A percentile compares a stretch with the other conserved stretches of the same genome.
Evolutionary conservation across 2,113 vertebrate genomes (phyloP).

Genomic region (Zosterops pallidus): DNA sequence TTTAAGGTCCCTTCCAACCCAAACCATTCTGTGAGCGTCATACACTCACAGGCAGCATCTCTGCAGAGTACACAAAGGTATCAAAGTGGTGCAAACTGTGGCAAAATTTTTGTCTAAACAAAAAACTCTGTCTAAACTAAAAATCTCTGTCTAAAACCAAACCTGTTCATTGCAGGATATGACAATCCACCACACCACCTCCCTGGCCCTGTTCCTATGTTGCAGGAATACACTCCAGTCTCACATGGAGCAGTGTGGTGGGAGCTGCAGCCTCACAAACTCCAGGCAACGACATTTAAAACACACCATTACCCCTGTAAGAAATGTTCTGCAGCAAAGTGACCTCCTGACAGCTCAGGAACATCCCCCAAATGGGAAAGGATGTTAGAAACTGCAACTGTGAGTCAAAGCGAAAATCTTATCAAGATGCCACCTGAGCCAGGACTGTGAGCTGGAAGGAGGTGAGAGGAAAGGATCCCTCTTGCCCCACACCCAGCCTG

Average conservation of each 20-base stretch:
- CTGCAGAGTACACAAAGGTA: background rate
- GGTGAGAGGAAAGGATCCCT: background rate
- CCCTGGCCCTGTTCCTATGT: accelerated
- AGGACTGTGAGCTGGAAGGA: background rate
- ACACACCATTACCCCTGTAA: background rate
- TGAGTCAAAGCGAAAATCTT: background rate
- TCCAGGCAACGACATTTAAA: background rate
- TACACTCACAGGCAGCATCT: background rate
- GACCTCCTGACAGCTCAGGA: conserved; percentile 9
- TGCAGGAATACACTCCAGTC: accelerated
- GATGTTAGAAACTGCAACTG: background rate
- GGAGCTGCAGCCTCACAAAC: background rate
- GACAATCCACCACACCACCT: background rate
- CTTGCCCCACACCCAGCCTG: background rate
- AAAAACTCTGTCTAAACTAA: background rate
- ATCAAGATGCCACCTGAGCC: background rate
- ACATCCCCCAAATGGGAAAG: background rate
- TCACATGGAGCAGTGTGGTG: accelerated
- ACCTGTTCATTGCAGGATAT: background rate
- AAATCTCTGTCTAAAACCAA: background rate
- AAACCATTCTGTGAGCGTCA: background rate
- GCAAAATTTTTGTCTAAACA: background rate
- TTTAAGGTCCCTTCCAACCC: background rate
- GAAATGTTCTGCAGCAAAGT: background rate
- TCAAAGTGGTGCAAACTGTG: background rate